phyloP scores from a whole-genome alignment of 2,113 vertebrate species.

The Muntiacus reevesi region DNA sequence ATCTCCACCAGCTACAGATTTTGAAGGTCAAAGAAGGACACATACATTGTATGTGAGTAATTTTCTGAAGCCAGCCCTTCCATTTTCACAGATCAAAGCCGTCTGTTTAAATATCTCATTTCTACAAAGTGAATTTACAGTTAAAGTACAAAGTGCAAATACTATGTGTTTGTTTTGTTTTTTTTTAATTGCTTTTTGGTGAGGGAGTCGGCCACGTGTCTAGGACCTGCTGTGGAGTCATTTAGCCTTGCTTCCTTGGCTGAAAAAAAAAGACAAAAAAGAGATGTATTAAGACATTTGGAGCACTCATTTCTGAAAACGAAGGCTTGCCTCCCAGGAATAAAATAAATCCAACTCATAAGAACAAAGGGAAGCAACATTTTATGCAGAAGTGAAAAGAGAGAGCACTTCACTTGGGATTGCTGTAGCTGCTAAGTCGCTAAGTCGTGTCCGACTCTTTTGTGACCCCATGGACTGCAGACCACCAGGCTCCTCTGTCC shows the following conservation, averaged over 20 bases:
- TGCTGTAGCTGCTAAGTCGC: neutral
- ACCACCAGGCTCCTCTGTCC: neutral
- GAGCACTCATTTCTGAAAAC: accelerated
- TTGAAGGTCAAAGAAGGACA: slow-evolving; percentile 86
- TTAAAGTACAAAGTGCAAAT: slow-evolving; percentile 99
- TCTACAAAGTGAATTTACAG: slow-evolving; percentile 99
- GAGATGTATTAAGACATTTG: accelerated
- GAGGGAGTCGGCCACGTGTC: slow-evolving; percentile 82
- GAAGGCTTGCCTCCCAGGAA: accelerated
- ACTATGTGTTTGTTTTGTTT: slow-evolving; percentile 89
- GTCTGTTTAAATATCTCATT: slow-evolving; percentile 94
- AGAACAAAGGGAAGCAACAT: accelerated
- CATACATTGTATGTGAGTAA: slow-evolving; percentile 96
- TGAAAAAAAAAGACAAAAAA: slow-evolving; percentile 66
- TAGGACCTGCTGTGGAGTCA: slow-evolving; percentile 63
- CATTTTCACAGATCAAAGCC: slow-evolving; percentile 93
- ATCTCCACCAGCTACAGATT: slow-evolving; percentile 83
- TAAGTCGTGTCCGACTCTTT: accelerated
- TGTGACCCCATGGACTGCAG: accelerated
- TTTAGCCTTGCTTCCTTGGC: slow-evolving; percentile 95
- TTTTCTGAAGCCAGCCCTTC: slow-evolving; percentile 85
- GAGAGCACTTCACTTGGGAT: accelerated
- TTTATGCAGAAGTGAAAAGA: accelerated
- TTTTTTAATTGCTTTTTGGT: slow-evolving; percentile 89
- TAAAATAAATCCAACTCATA: accelerated